A percentile compares a stretch with the other conserved stretches of the same genome.
Evolutionary conservation across 2,797 vertebrate species (phyloP).

Genomic region (Melanotaenia pygmaea): DNA sequence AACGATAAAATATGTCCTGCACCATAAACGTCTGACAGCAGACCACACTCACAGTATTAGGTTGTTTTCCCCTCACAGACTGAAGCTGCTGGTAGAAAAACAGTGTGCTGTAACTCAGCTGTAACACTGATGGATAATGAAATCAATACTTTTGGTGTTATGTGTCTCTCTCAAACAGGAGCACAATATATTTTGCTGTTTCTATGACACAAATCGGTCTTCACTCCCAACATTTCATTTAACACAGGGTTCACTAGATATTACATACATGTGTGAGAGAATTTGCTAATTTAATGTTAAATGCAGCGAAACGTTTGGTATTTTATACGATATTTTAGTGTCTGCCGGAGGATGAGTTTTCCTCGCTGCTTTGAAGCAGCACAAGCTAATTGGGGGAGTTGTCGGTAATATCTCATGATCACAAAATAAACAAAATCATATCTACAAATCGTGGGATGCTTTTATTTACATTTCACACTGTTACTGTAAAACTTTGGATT

Average conservation of each 20-base stretch:
- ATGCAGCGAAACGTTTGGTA: background rate
- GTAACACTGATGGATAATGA: slow-evolving; percentile 30
- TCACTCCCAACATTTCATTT: slow-evolving; percentile 42
- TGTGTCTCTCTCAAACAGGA: slow-evolving; percentile 44
- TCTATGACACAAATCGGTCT: slow-evolving; percentile 65
- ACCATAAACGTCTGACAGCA: slow-evolving; percentile 43
- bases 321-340: background rate
- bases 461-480: background rate
- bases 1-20: slow-evolving; percentile 57
- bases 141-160: slow-evolving; percentile 56
- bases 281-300: background rate
- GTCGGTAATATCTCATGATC: background rate
- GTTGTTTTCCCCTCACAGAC: slow-evolving; percentile 57
- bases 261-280: background rate
- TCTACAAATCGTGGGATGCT: background rate
- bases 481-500: background rate
- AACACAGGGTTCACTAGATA: background rate
- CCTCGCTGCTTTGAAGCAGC: background rate
- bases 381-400: background rate
- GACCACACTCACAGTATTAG: slow-evolving; percentile 16
- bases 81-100: slow-evolving; percentile 46
- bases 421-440: background rate
- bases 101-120: slow-evolving; percentile 38
- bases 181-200: slow-evolving; percentile 57
- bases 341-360: background rate